Conservation (phyloP, 2,113 vertebrate genomes). For the Mohoua ochrocephala region DNA sequence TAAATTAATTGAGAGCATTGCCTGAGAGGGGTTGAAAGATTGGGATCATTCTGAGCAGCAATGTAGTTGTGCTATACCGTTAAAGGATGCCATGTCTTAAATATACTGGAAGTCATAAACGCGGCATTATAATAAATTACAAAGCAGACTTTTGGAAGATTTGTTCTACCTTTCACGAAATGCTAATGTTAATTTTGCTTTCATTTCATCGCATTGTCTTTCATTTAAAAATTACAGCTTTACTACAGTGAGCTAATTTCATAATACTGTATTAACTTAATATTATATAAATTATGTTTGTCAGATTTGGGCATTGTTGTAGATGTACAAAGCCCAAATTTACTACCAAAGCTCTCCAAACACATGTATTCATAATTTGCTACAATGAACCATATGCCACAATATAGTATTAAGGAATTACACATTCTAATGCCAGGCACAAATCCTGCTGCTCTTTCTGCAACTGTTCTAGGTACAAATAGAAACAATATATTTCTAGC, state of each 20-base stretch:
- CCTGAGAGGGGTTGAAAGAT: neutral
- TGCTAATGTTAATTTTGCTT: slow-evolving; percentile 73
- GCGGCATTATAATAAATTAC: slow-evolving; percentile 53
- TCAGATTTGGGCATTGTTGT: slow-evolving; percentile 71
- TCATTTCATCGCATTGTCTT: slow-evolving; percentile 60
- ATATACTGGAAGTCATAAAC: slow-evolving; percentile 60
- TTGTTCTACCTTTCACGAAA: slow-evolving; percentile 71
- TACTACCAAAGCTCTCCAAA: slow-evolving; percentile 69
- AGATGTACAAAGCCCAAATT: slow-evolving; percentile 69
- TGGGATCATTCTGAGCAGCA: neutral
- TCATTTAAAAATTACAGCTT: slow-evolving; percentile 77
- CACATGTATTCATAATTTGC: slow-evolving; percentile 72
- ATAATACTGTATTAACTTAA: slow-evolving; percentile 77
- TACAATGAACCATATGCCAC: slow-evolving; percentile 63
- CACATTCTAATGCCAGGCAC: slow-evolving; percentile 62
- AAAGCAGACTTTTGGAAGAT: slow-evolving; percentile 61
- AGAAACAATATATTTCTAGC: slow-evolving; percentile 74
- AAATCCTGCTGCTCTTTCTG: slow-evolving; percentile 47
- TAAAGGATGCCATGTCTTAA: slow-evolving; percentile 27
- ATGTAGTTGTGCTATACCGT: neutral
- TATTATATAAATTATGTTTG: slow-evolving; percentile 76
- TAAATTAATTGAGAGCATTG: neutral
- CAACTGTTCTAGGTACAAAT: slow-evolving; percentile 71
- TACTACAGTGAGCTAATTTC: slow-evolving; percentile 75
- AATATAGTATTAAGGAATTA: slow-evolving; percentile 73